Evolutionary conservation across 30 jellyfish, hydroid and myxozoan genomes (phyloP).

Genomic region (Chrysaora quinquecirrha): DNA sequence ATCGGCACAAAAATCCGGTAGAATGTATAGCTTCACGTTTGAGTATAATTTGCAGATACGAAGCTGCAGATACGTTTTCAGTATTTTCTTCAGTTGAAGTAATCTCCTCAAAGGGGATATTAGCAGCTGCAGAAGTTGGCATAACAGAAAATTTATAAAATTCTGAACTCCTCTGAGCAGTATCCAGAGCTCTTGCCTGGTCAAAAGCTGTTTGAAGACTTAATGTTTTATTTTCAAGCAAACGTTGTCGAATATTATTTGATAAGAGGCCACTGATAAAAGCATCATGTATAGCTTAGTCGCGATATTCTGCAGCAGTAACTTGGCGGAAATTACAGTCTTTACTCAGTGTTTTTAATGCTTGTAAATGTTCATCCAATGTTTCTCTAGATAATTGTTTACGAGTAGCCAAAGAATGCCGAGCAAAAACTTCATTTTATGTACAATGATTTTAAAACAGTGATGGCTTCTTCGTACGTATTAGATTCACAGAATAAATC

Average conservation of each 20-base stretch:
- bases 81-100: conserved; percentile 13
- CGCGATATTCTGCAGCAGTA: conserved; percentile 62
- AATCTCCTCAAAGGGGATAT: background rate
- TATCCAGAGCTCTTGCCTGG: conserved; percentile 68
- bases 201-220: conserved; percentile 20
- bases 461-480: conserved; percentile 55
- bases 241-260: conserved; percentile 46
- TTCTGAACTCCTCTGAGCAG: conserved; percentile 57
- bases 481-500: conserved; percentile 52
- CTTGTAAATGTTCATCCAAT: conserved; percentile 73
- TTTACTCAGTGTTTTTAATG: conserved; percentile 64
- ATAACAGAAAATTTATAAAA: conserved; percentile 5
- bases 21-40: no score
- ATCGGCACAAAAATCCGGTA: no score
- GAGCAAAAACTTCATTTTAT: conserved; percentile 78
- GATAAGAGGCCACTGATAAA: conserved; percentile 64
- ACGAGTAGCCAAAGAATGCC: conserved; percentile 78
- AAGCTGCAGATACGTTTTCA: background rate
- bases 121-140: conserved; percentile 34
- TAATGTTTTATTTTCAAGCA: conserved; percentile 49
- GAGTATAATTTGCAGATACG: no score
- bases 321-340: conserved; percentile 60
- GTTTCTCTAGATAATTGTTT: conserved; percentile 61
- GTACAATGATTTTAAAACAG: conserved; percentile 45
- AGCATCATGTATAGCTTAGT: conserved; percentile 57